Evolutionary conservation across 1,140 invertebrate genomes (phyloP), one percentile per base, ranked within the genome.

Genomic region (Monochamus saltuarius): DNA sequence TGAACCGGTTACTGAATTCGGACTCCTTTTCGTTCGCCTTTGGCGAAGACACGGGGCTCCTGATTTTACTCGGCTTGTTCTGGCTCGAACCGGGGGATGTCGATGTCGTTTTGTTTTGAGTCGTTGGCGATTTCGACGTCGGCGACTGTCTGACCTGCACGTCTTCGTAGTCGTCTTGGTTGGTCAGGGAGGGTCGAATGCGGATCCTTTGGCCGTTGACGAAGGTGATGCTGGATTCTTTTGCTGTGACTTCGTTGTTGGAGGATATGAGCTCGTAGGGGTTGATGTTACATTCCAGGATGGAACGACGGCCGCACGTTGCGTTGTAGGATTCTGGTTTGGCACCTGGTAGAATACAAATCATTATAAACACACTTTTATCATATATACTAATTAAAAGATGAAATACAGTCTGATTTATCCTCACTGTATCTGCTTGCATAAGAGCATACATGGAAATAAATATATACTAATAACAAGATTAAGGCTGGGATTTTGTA

Each of bases 231-330:
- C 62, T 69, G 2, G 62, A 37, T 36, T 74, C 65, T 47, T 65
- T 61, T 6, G 58, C 19, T 11, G 16, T 22, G n/a, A 39, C 37
- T 29, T 52, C 54, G 4, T 58, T 49, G 14, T 70, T 75, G 49
- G 70, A 74, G 61, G 84, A 84, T 51, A 93, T 84, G 59, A 94
- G 77, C 49, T 91, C 88, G 68, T 94, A 94, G 4, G 91, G 89
- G 77, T 91, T 93, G 10, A 93, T 88, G 71, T 92, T 85, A 75
- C 90, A 92, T 68, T 91, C 88, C 11, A 94, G 78, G 59, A 94
- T 94, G 14, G 89, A 92, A 46, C 84, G 83, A 13, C 72, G 79
- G 67, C 67, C 80, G 71, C 51, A 43, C 0, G 61, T 61, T 11
- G 60, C 55, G 38, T 65, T 62, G 47, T 60, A 62, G 22, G 45